phyloP scores from a whole-genome alignment of 2,888 invertebrate genomes.

The Hirtodrosophila duncani region DNA sequence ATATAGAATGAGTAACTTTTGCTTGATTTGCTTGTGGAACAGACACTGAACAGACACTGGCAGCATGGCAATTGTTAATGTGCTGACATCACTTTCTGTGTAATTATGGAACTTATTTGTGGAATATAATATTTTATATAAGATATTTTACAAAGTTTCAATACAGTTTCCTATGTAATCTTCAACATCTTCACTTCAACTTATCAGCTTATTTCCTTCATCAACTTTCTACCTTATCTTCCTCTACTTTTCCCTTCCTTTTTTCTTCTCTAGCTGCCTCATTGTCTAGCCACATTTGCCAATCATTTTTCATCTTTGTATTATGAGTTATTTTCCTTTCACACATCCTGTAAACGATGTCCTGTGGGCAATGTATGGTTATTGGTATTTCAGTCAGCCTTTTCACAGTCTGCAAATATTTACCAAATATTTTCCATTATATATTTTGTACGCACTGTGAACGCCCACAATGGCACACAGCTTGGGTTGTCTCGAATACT shows the following conservation, averaged over 20 bases:
- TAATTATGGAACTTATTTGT: too few species aligned
- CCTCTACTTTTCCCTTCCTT: background rate
- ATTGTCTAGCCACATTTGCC: constrained; percentile 36
- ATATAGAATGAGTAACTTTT: too few species aligned
- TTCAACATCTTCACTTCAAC: background rate
- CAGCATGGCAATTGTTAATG: too few species aligned
- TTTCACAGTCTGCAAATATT: constrained; percentile 59
- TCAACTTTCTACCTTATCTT: background rate
- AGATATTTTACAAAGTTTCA: background rate
- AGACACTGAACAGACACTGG: too few species aligned
- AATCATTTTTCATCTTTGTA: constrained; percentile 43
- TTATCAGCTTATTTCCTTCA: background rate
- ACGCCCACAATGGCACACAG: constrained; percentile 59
- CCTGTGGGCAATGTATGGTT: constrained; percentile 23
- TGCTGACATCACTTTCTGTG: too few species aligned
- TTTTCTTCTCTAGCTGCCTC: constrained; percentile 28
- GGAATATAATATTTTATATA: too few species aligned
- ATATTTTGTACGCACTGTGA: constrained; percentile 30
- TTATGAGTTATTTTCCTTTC: constrained; percentile 27
- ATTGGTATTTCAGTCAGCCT: constrained; percentile 6
- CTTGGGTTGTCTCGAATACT: constrained; percentile 4
- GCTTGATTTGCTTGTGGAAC: too few species aligned
- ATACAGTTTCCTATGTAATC: background rate
- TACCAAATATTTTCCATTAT: constrained; percentile 66
- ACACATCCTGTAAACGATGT: constrained; percentile 25